phyloP scores from a whole-genome alignment of 2,888 invertebrate genomes.

The Drosophila colorata region DNA sequence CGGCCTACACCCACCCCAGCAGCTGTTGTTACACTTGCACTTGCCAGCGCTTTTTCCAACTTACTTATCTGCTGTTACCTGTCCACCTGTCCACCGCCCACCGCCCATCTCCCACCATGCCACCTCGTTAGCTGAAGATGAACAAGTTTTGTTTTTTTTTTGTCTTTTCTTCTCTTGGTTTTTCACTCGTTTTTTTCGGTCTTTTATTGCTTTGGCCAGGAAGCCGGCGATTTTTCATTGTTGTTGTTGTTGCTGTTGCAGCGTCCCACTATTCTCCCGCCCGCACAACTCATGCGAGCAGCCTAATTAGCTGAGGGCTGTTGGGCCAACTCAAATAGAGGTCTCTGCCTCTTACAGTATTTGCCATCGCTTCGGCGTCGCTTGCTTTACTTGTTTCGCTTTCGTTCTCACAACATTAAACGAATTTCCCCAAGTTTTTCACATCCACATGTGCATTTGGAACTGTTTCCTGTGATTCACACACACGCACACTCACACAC shows the following conservation, averaged over 20 bases:
- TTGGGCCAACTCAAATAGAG: constrained; percentile 9
- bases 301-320: constrained; percentile 67
- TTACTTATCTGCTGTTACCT: constrained; percentile 38
- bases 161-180: constrained; percentile 36
- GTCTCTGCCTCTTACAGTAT: constrained; percentile 14
- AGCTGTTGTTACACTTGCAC: constrained; percentile 78
- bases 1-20: constrained; percentile 55
- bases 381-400: constrained; percentile 44
- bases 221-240: constrained; percentile 77
- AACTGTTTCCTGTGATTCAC: constrained; percentile 54
- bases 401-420: constrained; percentile 54
- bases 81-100: constrained; percentile 40
- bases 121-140: constrained; percentile 75
- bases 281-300: constrained; percentile 57
- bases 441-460: constrained; percentile 41
- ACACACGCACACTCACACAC: constrained; percentile 6
- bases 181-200: constrained; percentile 15
- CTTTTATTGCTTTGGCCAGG: constrained; percentile 60
- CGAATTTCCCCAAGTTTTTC: constrained; percentile 52
- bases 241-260: constrained; percentile 37
- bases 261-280: constrained; percentile 12
- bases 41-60: constrained; percentile 52
- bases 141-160: constrained; percentile 70
- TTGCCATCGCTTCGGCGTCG: constrained; percentile 21
- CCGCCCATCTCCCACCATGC: constrained; percentile 18